Percentiles rank a stretch among this genome's conserved stretches.
Evolutionary conservation across 2,113 vertebrate genomes (phyloP).

Genomic region (Platichthys stellatus): DNA sequence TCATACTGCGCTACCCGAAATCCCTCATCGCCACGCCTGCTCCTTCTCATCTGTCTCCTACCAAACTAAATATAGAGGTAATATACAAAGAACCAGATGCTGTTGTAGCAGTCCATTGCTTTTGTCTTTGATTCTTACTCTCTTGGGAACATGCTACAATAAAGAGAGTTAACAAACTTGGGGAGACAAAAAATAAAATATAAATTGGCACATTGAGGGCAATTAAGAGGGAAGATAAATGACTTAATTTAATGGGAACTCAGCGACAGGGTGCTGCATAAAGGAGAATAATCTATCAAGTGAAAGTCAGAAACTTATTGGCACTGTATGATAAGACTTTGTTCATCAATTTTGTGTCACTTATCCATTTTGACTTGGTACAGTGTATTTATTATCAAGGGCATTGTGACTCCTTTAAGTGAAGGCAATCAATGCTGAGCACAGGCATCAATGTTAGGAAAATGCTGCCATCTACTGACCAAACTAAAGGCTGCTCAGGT

Average conservation of each 20-base stretch:
- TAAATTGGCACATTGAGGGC: constrained; percentile 72
- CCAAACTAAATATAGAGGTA: constrained; percentile 66
- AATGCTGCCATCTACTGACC: constrained; percentile 76
- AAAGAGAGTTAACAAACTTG: constrained; percentile 60
- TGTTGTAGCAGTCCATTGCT: constrained; percentile 59
- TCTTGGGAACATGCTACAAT: constrained; percentile 50
- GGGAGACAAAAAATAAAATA: constrained; percentile 52
- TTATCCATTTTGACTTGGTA: constrained; percentile 11
- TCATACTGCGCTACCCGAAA: constrained; percentile 49
- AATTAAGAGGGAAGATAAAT: constrained; percentile 74
- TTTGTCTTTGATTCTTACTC: constrained; percentile 59
- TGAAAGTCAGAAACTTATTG: constrained; percentile 56
- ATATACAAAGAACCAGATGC: constrained; percentile 67
- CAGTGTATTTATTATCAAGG: constrained; percentile 32
- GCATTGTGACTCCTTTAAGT: constrained; percentile 3
- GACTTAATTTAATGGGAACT: constrained; percentile 63
- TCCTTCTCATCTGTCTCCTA: constrained; percentile 56
- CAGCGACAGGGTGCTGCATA: constrained; percentile 29
- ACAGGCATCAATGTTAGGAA: constrained; percentile 2
- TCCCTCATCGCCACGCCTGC: constrained; percentile 53
- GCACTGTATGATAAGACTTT: constrained; percentile 56
- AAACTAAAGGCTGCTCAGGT: neutral
- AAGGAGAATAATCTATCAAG: constrained; percentile 46
- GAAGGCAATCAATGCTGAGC: neutral
- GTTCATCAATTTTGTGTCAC: constrained; percentile 46